phyloP scores from a whole-genome alignment of 2,113 vertebrate species.

The Megalops atlanticus region DNA sequence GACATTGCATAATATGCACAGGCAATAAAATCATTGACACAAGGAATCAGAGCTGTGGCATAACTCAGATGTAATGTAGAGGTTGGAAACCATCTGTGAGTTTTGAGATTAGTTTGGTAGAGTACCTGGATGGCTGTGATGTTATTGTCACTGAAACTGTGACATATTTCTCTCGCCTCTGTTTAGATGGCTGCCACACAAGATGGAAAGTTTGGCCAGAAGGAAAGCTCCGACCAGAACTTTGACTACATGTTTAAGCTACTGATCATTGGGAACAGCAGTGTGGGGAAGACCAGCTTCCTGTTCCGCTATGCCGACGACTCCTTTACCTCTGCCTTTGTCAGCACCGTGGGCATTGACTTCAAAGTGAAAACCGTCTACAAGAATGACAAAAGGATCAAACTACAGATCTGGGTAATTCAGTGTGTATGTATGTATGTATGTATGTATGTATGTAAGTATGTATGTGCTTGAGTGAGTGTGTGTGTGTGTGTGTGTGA shows the following conservation, averaged over 20 bases:
- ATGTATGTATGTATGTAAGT: constrained; percentile 42
- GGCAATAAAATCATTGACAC: no score
- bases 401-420: constrained; percentile 96
- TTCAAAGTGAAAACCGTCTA: constrained; percentile 99
- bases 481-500: no score
- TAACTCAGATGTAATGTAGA: no score
- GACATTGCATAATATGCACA: no score
- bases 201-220: constrained; percentile 80
- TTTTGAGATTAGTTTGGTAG: not conserved
- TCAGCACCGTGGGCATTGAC: constrained; percentile 97
- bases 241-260: constrained; percentile 96
- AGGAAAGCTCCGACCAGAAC: constrained; percentile 89
- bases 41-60: no score
- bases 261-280: constrained; percentile 93
- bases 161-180: not conserved
- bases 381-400: constrained; percentile 98
- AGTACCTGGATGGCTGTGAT: not conserved
- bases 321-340: constrained; percentile 95
- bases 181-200: constrained; percentile 87
- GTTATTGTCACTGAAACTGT: not conserved
- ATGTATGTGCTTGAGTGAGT: not conserved
- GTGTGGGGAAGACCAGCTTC: constrained; percentile 92
- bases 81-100: no score
- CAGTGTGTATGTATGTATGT: not conserved
- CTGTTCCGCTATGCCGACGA: constrained; percentile 96